Percentiles rank a stretch among this genome's conserved stretches.
phyloP scores from a whole-genome alignment of 2,888 invertebrate species.

The Notocelia uddmanniana region DNA sequence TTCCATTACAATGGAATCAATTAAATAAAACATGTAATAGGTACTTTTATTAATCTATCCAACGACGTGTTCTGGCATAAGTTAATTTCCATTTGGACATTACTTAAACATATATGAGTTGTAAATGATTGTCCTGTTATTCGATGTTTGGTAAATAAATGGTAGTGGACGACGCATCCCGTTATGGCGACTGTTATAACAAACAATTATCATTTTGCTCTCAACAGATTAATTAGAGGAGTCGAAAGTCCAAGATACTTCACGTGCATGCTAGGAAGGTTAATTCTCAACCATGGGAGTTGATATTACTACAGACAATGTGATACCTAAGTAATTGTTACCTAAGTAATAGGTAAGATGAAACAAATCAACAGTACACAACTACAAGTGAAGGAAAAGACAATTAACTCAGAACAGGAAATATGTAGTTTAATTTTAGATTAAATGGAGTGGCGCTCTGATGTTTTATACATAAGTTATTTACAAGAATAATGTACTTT shows the following conservation, averaged over 20 bases:
- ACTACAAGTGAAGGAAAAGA: constrained; percentile 15
- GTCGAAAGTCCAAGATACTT: constrained; percentile 28
- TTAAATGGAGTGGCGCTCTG: constrained; percentile 7
- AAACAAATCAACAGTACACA: constrained; percentile 1
- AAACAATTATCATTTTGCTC: constrained; percentile 30
- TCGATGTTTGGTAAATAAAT: not conserved
- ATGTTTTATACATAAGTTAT: not conserved
- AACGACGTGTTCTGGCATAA: not conserved
- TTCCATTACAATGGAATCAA: not conserved
- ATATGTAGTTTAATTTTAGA: constrained; percentile 26
- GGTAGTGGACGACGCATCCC: not conserved
- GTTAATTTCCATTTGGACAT: not conserved
- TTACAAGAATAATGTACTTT: no score
- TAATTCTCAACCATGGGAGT: constrained; percentile 30
- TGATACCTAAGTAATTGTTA: constrained; percentile 27
- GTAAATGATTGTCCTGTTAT: not conserved
- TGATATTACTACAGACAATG: constrained; percentile 28
- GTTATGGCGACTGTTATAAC: constrained; percentile 20
- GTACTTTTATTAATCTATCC: not conserved
- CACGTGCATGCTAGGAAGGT: constrained; percentile 32
- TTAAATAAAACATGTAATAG: not conserved
- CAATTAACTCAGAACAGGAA: constrained; percentile 13
- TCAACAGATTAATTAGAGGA: constrained; percentile 27
- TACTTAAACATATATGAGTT: not conserved
- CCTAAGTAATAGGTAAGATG: constrained; percentile 23